Percentiles rank a stretch among this genome's conserved stretches.
These are phyloP conservation scores for Orthosia gracilis DNA, from an alignment of 2,888 invertebrate genomes.

Conservation along the genomic window DNA sequence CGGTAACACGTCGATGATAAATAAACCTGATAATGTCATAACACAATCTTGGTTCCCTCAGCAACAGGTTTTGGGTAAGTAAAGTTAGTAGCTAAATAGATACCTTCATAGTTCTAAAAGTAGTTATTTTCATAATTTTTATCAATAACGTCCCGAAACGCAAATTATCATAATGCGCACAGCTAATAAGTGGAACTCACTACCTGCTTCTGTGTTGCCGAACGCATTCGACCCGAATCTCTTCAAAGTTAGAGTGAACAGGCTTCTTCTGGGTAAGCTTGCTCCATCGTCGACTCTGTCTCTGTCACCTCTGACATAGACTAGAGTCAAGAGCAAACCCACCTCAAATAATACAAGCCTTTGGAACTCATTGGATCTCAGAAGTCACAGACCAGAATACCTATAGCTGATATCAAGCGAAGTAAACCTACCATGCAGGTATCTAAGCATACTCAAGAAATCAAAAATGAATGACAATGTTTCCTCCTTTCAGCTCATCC, in stretches of 20 bases:
- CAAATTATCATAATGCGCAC: neutral
- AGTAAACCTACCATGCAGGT: neutral
- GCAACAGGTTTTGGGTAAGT: constrained; percentile 88
- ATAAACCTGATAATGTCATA: constrained; percentile 86
- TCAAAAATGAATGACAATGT: neutral
- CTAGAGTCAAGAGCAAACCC: too few species aligned
- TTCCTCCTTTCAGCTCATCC: constrained; percentile 81
- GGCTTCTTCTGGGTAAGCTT: too few species aligned
- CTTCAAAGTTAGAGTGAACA: too few species aligned
- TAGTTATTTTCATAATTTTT: neutral
- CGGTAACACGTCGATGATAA: constrained; percentile 82
- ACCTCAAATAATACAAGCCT: too few species aligned
- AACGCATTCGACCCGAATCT: too few species aligned
- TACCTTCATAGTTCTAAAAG: neutral
- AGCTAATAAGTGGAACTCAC: too few species aligned
- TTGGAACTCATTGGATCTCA: too few species aligned
- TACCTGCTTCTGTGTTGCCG: too few species aligned
- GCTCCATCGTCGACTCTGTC: too few species aligned
- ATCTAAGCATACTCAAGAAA: neutral
- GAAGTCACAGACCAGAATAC: too few species aligned
- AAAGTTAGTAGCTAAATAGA: neutral
- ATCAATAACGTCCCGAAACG: neutral
- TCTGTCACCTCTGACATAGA: too few species aligned
- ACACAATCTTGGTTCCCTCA: constrained; percentile 90
- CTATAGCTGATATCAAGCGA: neutral